These are phyloP conservation scores for Berghia stephanieae DNA, from an alignment of 1,140 invertebrate genomes.

Conservation along the genomic window DNA sequence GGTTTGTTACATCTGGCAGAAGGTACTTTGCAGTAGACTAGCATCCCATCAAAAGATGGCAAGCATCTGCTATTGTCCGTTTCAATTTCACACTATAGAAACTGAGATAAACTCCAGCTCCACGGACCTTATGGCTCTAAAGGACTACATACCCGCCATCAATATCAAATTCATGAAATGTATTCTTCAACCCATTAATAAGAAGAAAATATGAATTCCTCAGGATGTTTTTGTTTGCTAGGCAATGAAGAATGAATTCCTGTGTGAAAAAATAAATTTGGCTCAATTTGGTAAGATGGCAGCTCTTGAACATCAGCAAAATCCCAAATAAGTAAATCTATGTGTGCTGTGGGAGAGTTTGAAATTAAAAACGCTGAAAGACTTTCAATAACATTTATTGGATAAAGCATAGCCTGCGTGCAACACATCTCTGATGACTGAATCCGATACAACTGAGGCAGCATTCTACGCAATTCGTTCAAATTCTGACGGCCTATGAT, in stretches of 20 bases:
- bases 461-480: constrained; percentile 3
- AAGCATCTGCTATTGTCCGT: too few relatives aligned
- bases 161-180: too few relatives aligned
- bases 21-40: too few relatives aligned
- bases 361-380: background rate
- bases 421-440: constrained; percentile 18
- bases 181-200: too few relatives aligned
- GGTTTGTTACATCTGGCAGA: too few relatives aligned
- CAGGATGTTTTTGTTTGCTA: constrained; percentile 8
- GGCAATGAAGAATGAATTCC: background rate
- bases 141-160: too few relatives aligned
- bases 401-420: constrained; percentile 27
- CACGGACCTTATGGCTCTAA: too few relatives aligned
- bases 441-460: constrained; percentile 14
- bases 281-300: constrained; percentile 5
- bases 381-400: background rate
- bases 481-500: constrained; percentile 22
- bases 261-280: constrained; percentile 23
- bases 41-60: too few relatives aligned
- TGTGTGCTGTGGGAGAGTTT: background rate
- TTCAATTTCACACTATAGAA: too few relatives aligned
- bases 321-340: constrained; percentile 19
- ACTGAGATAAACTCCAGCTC: too few relatives aligned
- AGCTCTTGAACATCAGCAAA: background rate
- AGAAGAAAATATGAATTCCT: constrained; percentile 28